Evolutionary conservation across 2,888 invertebrate species (phyloP), one percentile per base, ranked within the genome.

Genomic region (Meiosimyza platycephala): DNA sequence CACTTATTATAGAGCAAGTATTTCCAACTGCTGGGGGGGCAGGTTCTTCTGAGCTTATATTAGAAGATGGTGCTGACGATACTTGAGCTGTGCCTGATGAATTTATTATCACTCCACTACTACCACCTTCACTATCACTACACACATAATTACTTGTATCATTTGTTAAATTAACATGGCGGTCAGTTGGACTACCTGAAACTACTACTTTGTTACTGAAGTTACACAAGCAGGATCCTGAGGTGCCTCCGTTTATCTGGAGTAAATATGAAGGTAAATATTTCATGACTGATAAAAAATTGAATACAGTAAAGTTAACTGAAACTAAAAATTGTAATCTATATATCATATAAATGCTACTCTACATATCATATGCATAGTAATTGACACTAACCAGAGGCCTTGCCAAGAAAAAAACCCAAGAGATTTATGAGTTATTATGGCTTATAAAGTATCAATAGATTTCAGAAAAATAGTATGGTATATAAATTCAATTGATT

Each of bases 161-260:
- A n/a, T 16, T 68, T 16, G 68, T 64, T 59, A 76, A 76, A 72
- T 76, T 71, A 63, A 72, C 63, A 55, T 72, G 77, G 63, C 77
- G 74, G 48, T 77, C 78, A 74, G 69, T 77, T 66, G 76, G 76
- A 75, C 76, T 78, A 78, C 79, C 79, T 77, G 79, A 78, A 78
- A 77, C 77, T 76, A 76, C 76, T 75, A 78, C 62, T 76, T 79
- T 79, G 77, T 75, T 80, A 77, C 76, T 76, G 75, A 72, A 72
- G 76, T 71, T 74, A 72, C 72, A 71, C 64, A 73, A 70, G 55
- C 65, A 71, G 69, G 71, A 68, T 73, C 75, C 71, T 63, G 73
- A 72, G 74, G 78, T 79, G 74, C 78, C 79, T 80, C 83, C 84
- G 80, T 84, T 85, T 78, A 84, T 80, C 84, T 84, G 83, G 77